Percentiles rank a stretch among this genome's conserved stretches.
phyloP scores from a whole-genome alignment of 2,797 vertebrate species.

The Onychomys arenicola region DNA sequence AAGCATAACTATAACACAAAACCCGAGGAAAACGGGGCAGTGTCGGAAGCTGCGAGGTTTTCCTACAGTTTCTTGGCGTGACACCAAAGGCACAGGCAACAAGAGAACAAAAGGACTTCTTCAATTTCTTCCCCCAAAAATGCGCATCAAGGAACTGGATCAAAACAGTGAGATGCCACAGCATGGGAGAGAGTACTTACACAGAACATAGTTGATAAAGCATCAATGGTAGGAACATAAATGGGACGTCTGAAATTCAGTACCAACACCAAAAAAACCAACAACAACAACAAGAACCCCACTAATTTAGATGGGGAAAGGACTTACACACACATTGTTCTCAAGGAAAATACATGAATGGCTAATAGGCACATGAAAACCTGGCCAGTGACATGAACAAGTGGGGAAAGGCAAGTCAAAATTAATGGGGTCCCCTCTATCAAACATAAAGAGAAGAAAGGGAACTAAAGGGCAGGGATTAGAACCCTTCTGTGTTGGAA shows the following conservation, averaged over 20 bases:
- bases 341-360: not conserved
- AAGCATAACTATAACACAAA: not conserved
- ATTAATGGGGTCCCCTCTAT: not conserved
- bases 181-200: not conserved
- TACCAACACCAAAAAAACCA: not conserved
- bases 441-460: not conserved
- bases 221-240: not conserved
- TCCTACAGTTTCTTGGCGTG: not conserved
- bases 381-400: not conserved
- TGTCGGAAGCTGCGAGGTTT: not conserved
- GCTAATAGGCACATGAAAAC: not conserved
- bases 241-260: slow-evolving; percentile 15
- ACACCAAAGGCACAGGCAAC: not conserved
- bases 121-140: not conserved
- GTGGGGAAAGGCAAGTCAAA: not conserved
- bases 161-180: not conserved
- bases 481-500: not conserved
- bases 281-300: too few species aligned
- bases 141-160: not conserved
- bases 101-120: not conserved
- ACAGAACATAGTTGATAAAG: not conserved
- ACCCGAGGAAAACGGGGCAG: not conserved
- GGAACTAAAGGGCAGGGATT: not conserved
- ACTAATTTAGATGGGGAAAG: not conserved
- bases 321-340: not conserved